Evolutionary conservation across 2,888 invertebrate species (phyloP).

Genomic region (Lamellibrachia columna): DNA sequence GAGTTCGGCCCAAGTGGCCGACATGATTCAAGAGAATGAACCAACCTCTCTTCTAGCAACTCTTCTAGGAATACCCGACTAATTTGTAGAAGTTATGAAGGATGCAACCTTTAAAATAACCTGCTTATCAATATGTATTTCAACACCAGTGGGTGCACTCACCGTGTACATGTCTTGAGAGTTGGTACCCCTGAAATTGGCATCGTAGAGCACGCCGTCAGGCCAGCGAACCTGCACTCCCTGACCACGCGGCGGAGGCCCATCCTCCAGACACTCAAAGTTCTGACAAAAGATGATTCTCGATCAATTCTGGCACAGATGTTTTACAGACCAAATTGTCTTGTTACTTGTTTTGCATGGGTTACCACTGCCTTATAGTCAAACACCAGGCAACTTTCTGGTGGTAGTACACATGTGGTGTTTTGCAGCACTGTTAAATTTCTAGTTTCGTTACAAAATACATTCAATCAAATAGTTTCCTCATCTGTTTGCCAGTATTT

Average conservation of each 20-base stretch:
- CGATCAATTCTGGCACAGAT: not conserved
- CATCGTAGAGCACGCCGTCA: conserved; percentile 65
- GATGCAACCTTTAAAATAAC: not conserved
- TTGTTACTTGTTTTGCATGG: no score
- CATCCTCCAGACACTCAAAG: conserved; percentile 49
- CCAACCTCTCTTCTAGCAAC: not conserved
- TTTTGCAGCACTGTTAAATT: no score
- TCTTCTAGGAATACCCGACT: not conserved
- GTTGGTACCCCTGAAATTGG: conserved; percentile 58
- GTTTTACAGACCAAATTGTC: no score
- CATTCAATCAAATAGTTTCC: no score
- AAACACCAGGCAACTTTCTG: not conserved
- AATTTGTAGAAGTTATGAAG: not conserved
- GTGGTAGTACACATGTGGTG: no score
- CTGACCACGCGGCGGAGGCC: conserved; percentile 67
- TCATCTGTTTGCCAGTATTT: no score
- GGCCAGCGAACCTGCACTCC: conserved; percentile 71
- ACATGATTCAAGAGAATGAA: no score
- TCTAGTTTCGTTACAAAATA: no score
- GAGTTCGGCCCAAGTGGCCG: no score
- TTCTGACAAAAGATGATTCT: conserved; percentile 42
- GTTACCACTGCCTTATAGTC: not conserved
- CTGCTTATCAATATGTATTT: not conserved
- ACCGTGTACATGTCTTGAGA: conserved; percentile 53
- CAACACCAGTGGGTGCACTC: conserved; percentile 38